A percentile compares a stretch with the other conserved stretches of the same genome.
Conservation (phyloP, 1,140 invertebrate species). For the Oncopodura yosiiana region DNA sequence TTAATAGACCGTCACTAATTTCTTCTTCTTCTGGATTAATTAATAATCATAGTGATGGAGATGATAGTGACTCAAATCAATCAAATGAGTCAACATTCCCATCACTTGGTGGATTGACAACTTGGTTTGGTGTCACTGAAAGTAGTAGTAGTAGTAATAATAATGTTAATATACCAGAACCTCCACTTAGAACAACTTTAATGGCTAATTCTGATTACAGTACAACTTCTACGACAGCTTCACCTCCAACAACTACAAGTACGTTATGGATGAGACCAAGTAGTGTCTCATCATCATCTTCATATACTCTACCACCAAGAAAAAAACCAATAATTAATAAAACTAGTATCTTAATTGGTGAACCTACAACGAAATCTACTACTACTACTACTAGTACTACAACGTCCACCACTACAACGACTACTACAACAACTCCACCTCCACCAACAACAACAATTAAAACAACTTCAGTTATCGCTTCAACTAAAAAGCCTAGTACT, state of each 20-base stretch:
- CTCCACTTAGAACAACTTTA: constrained; percentile 7
- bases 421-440: constrained; percentile 38
- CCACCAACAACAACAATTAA: constrained; percentile 38
- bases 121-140: constrained; percentile 15
- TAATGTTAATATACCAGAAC: background rate
- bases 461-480: constrained; percentile 37
- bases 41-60: too few species aligned
- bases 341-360: constrained; percentile 37
- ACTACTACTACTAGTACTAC: constrained; percentile 2
- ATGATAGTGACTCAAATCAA: background rate
- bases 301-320: constrained; percentile 36
- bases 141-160: background rate
- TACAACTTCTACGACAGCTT: constrained; percentile 34
- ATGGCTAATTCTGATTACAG: background rate
- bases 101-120: constrained; percentile 24
- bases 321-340: too few species aligned
- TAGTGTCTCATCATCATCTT: too few species aligned
- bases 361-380: constrained; percentile 23
- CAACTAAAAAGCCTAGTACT: constrained; percentile 36
- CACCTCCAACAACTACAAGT: constrained; percentile 36
- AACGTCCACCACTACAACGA: constrained; percentile 2
- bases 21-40: too few species aligned
- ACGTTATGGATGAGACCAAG: too few species aligned
- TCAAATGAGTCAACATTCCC: background rate
- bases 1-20: too few species aligned